Base-by-base conservation (phyloP, 1,140 invertebrate species). In the Drosophila bipectinata region DNA sequence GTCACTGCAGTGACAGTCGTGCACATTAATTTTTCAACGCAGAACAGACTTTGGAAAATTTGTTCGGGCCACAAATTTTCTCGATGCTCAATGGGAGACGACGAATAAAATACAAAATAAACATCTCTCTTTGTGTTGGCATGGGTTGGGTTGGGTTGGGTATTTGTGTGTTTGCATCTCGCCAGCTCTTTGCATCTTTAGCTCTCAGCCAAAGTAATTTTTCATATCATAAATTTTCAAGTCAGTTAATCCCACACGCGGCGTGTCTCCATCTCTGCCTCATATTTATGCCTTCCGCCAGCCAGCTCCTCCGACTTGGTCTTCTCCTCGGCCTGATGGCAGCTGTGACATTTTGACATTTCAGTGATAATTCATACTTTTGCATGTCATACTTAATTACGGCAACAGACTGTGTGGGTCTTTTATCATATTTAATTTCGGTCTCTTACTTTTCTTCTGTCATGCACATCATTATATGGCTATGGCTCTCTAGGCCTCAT, bases 301-400 rank as follows among this genome's bases (percentile, higher is more conserved):
- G 56, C 12, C 34, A 56, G 28, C 49, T 56, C 47, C 44, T 48
- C 28, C 34, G 26, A 55, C 79, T 60, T 57, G 51, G 54, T 73
- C 68, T 56, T 60, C 37, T 26, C 41, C 66, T 60, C 62, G 53
- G 68, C 76, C 79, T 79, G 72, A 77, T 74, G 76, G 79, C 83
- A 81, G 77, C 81, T 87, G 83, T 87, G 83, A 90, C 87, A 90
- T 82, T 87, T 90, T 90, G 87, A 90, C 87, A 90, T 90, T 76
- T 90, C 81, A 80, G 87, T 90, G 87, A 90, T 90, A 90, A 90
- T 90, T 90, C 87, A 90, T 90, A 90, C 87, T 90, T 90, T 90
- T 90, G 87, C 87, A 87, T 90, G 87, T 90, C 87, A 90, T 83
- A 87, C 87, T 90, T 90, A 90, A 90, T 90, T 90, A 85, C 85